These are phyloP conservation scores for Butastur rufipennis DNA, from an alignment of 2,113 vertebrate genomes.

Conservation along the genomic window DNA sequence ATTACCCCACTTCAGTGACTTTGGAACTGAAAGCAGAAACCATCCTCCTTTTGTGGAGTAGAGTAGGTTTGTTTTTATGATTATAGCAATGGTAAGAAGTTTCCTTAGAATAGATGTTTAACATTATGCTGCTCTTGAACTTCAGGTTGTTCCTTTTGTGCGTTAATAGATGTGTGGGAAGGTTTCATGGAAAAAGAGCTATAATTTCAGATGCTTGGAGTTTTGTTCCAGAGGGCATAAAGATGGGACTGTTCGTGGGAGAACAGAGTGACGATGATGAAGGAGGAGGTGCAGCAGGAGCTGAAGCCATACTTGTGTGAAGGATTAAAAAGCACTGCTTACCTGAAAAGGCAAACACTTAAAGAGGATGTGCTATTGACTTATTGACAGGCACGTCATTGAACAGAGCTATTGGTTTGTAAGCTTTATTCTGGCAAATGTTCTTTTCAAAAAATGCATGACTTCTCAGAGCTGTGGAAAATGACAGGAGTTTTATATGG, in stretches of 20 bases:
- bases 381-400: background rate
- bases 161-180: background rate
- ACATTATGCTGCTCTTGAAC: background rate
- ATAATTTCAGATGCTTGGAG: background rate
- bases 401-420: background rate
- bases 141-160: background rate
- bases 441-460: background rate
- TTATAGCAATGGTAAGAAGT: background rate
- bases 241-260: background rate
- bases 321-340: background rate
- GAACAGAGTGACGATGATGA: background rate
- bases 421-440: background rate
- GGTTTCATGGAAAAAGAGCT: background rate
- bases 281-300: background rate
- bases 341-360: background rate
- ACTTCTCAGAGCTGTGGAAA: background rate
- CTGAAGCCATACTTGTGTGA: background rate
- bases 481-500: background rate
- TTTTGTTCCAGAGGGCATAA: background rate
- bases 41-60: background rate
- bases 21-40: background rate
- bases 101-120: background rate
- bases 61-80: background rate
- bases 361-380: background rate
- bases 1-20: background rate